These are phyloP conservation scores for Clarias fuscus DNA, from an alignment of 2,797 vertebrate genomes.

Conservation along the genomic window DNA sequence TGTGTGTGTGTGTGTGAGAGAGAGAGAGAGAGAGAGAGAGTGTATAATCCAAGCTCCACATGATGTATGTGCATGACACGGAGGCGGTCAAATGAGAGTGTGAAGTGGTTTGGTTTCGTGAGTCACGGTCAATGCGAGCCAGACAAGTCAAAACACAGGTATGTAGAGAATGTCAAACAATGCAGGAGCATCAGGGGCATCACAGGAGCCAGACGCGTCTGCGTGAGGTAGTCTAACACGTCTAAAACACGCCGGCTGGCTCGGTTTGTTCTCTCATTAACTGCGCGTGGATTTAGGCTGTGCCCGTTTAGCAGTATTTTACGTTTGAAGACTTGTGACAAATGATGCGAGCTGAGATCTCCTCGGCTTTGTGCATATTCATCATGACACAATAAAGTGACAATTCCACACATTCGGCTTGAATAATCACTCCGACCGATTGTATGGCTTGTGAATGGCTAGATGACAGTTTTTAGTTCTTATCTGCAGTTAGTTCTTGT, in stretches of 20 bases:
- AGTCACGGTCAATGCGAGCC: background rate
- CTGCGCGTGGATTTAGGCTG: background rate
- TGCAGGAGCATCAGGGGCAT: background rate
- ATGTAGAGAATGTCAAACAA: background rate
- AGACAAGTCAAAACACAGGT: background rate
- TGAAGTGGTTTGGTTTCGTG: background rate
- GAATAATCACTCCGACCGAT: background rate
- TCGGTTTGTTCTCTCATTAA: constrained; percentile 10
- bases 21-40: background rate
- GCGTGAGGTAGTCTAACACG: background rate
- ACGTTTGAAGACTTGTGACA: background rate
- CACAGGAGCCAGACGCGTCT: background rate
- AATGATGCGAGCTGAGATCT: background rate
- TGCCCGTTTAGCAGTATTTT: background rate
- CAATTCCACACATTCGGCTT: background rate
- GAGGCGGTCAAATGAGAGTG: background rate
- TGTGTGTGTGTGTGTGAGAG: constrained; percentile 12
- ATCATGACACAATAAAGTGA: background rate
- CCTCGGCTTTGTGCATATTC: background rate
- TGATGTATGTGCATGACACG: background rate
- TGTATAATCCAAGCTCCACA: background rate
- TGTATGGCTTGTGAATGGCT: background rate
- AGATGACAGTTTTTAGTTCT: background rate
- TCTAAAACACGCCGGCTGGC: background rate
- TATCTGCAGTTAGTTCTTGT: background rate